These are phyloP conservation scores for Andrena hattorfiana DNA, from an alignment of 2,888 invertebrate genomes.

Conservation along the genomic window DNA sequence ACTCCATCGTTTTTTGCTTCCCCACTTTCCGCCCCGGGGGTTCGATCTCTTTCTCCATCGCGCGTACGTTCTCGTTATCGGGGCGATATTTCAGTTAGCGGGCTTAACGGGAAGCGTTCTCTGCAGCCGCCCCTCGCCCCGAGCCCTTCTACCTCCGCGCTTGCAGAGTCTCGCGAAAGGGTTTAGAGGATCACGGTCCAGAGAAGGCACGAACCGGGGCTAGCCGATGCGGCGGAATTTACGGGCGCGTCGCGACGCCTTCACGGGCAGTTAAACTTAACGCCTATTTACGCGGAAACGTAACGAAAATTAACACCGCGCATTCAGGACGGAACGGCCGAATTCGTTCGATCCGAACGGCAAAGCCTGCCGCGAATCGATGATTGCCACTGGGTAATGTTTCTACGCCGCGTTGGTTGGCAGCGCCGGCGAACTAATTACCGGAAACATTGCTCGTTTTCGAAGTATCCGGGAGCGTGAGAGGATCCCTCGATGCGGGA, in stretches of 20 bases:
- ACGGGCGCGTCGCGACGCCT: slow-evolving; percentile 40
- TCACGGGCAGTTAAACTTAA: slow-evolving; percentile 59
- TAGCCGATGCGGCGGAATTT: slow-evolving; percentile 42
- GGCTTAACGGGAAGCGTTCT: slow-evolving; percentile 69
- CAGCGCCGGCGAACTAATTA: slow-evolving; percentile 18
- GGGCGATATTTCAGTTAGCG: slow-evolving; percentile 80
- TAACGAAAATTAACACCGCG: slow-evolving; percentile 60
- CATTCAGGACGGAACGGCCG: slow-evolving; percentile 12
- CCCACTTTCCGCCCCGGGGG: neutral
- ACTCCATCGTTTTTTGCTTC: slow-evolving; percentile 7
- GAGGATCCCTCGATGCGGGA: neutral
- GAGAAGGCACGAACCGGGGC: slow-evolving; percentile 24
- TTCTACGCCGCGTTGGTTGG: slow-evolving; percentile 1
- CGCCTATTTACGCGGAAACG: slow-evolving; percentile 55
- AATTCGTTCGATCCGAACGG: slow-evolving; percentile 38
- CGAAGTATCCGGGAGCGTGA: neutral
- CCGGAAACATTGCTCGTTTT: slow-evolving; percentile 37
- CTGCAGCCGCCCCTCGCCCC: neutral
- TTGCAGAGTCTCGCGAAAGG: slow-evolving; percentile 37
- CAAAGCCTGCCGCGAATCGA: slow-evolving; percentile 32
- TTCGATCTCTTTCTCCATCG: slow-evolving; percentile 29
- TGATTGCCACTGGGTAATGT: slow-evolving; percentile 37
- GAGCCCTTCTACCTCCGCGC: neutral
- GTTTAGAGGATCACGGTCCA: slow-evolving; percentile 36
- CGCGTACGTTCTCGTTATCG: slow-evolving; percentile 78